Evolutionary conservation across 2,888 invertebrate species (phyloP).

Genomic region (Drosophila recens): DNA sequence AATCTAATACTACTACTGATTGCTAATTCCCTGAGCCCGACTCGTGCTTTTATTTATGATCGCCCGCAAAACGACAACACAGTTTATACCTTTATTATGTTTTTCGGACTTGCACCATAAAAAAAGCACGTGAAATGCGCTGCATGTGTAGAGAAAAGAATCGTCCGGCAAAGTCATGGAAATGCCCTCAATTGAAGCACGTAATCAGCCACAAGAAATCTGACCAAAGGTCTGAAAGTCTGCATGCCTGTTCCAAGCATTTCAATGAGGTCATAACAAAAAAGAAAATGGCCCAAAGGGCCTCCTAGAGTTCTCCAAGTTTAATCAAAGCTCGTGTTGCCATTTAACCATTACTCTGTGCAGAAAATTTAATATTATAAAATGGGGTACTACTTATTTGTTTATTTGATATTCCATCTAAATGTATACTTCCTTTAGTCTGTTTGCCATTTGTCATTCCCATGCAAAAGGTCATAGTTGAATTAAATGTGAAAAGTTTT

Average conservation of each 20-base stretch:
- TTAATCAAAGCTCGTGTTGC: constrained; percentile 1
- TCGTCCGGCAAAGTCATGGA: constrained; percentile 16
- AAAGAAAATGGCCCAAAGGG: constrained; percentile 16
- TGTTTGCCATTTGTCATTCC: background rate
- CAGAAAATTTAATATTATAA: constrained; percentile 1
- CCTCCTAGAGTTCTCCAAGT: background rate
- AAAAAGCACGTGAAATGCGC: constrained; percentile 64
- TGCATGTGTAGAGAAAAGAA: constrained; percentile 15
- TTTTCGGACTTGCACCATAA: constrained; percentile 20
- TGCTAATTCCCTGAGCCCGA: constrained; percentile 41
- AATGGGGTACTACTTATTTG: background rate
- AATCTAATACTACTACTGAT: constrained; percentile 36
- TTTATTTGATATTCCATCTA: too few species aligned
- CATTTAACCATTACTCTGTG: background rate
- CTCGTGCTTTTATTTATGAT: constrained; percentile 66
- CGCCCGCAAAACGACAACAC: constrained; percentile 22
- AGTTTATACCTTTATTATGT: constrained; percentile 69
- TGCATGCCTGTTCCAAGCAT: background rate
- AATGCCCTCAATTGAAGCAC: constrained; percentile 27
- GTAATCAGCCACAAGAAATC: constrained; percentile 42
- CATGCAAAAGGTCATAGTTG: constrained; percentile 17
- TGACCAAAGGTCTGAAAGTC: constrained; percentile 7
- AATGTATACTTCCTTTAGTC: too few species aligned
- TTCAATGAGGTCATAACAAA: constrained; percentile 46
- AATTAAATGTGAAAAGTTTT: constrained; percentile 5